These are phyloP conservation scores for Tetranychus cinnabarinus DNA, from an alignment of 1,140 invertebrate species.

Conservation along the genomic window DNA sequence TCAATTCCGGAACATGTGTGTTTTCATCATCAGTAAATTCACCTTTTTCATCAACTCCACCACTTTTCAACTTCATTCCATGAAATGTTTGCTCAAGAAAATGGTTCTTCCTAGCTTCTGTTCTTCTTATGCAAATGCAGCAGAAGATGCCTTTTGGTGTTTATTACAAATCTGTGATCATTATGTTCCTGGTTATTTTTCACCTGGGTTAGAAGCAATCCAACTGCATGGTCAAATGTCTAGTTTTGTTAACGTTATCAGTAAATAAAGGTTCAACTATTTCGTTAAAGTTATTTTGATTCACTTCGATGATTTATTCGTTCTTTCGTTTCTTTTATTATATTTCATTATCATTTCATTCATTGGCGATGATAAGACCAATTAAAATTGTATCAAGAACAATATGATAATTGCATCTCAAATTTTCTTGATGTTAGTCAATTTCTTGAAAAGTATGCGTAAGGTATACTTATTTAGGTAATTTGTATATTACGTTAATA, in stretches of 20 bases:
- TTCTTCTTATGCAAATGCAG: constrained; percentile 91
- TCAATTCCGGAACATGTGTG: too few species aligned
- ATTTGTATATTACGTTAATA: constrained; percentile 30
- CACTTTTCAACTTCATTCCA: constrained; percentile 40
- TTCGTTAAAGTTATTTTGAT: constrained; percentile 63
- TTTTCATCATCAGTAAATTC: too few species aligned
- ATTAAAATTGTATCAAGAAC: too few species aligned
- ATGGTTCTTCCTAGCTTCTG: constrained; percentile 74
- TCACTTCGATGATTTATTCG: constrained; percentile 90
- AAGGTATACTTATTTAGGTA: constrained; percentile 84
- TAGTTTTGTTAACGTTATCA: constrained; percentile 63
- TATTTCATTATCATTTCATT: too few species aligned
- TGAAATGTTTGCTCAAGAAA: constrained; percentile 77
- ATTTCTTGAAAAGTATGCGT: constrained; percentile 82
- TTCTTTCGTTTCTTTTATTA: constrained; percentile 90
- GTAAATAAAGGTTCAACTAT: too few species aligned
- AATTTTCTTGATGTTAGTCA: constrained; percentile 24
- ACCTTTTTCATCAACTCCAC: too few species aligned
- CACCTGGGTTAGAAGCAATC: constrained; percentile 52
- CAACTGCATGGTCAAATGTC: constrained; percentile 80
- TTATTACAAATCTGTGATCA: constrained; percentile 84
- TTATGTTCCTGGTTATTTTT: constrained; percentile 75
- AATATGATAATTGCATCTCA: constrained; percentile 33
- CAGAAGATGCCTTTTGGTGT: constrained; percentile 91
- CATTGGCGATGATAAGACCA: too few species aligned